Base-by-base conservation (phyloP, 2,113 vertebrate genomes). In the Scalopus aquaticus region DNA sequence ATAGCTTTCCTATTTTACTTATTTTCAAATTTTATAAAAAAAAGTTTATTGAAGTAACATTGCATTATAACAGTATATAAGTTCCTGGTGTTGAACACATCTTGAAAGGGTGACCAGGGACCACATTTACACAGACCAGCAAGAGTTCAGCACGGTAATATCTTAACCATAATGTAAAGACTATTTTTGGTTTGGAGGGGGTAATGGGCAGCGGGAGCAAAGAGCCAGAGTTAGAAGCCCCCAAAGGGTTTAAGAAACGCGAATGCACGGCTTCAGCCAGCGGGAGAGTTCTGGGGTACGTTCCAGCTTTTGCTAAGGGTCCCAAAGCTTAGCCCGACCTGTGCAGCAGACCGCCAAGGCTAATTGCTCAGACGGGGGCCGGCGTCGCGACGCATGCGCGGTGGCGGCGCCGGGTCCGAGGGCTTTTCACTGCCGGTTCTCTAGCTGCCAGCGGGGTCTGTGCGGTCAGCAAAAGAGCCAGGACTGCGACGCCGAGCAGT, bases 321-420 rank as follows among this genome's bases (percentile, higher is more conserved):
- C 46, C 35, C 37, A 4, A 22, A 56, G 15, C 28, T 49, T 6
- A 30, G 37, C 6, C 1, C 0, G 1, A 13, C 3, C 4, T 0
- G 4, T 9, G n/a, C 54, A 0, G 35, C 62, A 2, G 12, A 15
- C 3, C 13, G 9, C 60, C 9, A 20, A 19, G 1, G 74, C 19
- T 3, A 22, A 42, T 3, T 9, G 26, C 35, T 46, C 69, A 10
- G 39, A 81, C 78, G 6, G 17, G 67, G 0, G 26, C 15, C 9
- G 3, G 5, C 11, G 58, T 5, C 74, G 0, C 30, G 2, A 28
- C 94, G 92, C 96, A 95, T 94, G 95, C 93, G 96, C 91, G 35
- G 16, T 81, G 11, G 8, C 58, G 20, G 30, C 15, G 1, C 39
- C n/a, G 37, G 51, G 35, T 62, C 51, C 1, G 11, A 5, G 90